Percentiles rank a stretch among this genome's conserved stretches.
Evolutionary conservation across 2,113 vertebrate species (phyloP).

Genomic region (Gambusia affinis): DNA sequence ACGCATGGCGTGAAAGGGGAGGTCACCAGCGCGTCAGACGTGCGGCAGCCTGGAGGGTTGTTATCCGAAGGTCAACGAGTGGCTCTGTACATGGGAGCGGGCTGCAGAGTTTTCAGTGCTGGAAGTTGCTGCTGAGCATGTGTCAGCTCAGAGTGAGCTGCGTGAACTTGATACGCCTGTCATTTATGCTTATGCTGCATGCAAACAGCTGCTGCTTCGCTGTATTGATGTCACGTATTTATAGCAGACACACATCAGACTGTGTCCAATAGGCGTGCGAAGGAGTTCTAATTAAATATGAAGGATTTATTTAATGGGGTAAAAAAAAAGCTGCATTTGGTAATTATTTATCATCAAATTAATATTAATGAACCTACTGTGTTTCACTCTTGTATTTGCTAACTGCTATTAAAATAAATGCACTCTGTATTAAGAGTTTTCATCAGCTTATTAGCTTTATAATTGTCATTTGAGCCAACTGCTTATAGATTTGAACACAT

Average conservation of each 20-base stretch:
- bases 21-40: conserved; percentile 52
- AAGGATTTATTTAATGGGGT: background rate
- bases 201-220: conserved; percentile 6
- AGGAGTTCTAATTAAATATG: background rate
- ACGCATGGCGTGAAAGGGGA: conserved; percentile 24
- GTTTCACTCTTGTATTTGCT: background rate
- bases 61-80: conserved; percentile 67
- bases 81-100: conserved; percentile 51
- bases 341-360: background rate
- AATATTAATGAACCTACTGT: background rate
- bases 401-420: background rate
- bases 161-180: conserved; percentile 40
- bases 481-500: background rate
- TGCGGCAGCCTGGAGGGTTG: conserved; percentile 53
- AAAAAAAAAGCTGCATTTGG: background rate
- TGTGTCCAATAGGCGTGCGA: conserved; percentile 17
- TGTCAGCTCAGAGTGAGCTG: conserved; percentile 23
- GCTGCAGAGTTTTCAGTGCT: conserved; percentile 9
- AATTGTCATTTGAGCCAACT: background rate
- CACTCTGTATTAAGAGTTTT: background rate
- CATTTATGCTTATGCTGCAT: conserved; percentile 35
- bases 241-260: conserved; percentile 29
- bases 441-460: background rate
- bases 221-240: conserved; percentile 36
- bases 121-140: conserved; percentile 48